Evolutionary conservation across 2,797 vertebrate genomes (phyloP).

Genomic region (Amblyraja radiata): DNA sequence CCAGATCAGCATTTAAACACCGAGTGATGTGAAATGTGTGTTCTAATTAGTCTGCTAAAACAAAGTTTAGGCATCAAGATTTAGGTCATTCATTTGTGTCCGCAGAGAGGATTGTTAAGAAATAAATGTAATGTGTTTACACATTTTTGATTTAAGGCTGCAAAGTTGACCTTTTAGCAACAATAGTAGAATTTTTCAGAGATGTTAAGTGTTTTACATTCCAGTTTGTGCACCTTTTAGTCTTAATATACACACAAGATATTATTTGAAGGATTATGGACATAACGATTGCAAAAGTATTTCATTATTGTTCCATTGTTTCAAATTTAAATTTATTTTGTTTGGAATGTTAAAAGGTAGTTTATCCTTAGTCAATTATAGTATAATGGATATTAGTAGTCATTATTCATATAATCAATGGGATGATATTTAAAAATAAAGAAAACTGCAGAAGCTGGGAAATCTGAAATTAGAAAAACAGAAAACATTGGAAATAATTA

Average conservation of each 20-base stretch:
- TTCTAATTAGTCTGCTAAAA: background rate
- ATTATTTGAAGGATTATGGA: background rate
- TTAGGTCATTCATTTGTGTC: background rate
- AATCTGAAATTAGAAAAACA: too few relatives aligned
- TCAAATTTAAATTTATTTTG: too few relatives aligned
- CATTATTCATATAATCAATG: background rate
- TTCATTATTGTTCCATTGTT: background rate
- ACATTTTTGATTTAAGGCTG: constrained; percentile 8
- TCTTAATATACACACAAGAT: constrained; percentile 4
- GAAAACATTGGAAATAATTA: too few relatives aligned
- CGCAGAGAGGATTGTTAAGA: background rate
- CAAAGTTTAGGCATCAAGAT: background rate
- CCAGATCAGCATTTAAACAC: background rate
- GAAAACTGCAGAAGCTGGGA: too few relatives aligned
- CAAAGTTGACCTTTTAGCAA: background rate
- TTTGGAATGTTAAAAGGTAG: background rate
- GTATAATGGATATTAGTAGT: background rate
- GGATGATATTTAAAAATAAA: too few relatives aligned
- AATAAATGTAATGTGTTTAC: background rate
- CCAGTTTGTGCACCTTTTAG: background rate
- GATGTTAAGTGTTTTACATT: background rate
- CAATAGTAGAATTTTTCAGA: background rate
- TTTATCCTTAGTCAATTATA: background rate
- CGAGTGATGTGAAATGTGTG: background rate
- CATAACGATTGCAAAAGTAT: constrained; percentile 10